These are phyloP conservation scores for Nomada ferruginata DNA, from an alignment of 2,888 invertebrate genomes.

Conservation along the genomic window DNA sequence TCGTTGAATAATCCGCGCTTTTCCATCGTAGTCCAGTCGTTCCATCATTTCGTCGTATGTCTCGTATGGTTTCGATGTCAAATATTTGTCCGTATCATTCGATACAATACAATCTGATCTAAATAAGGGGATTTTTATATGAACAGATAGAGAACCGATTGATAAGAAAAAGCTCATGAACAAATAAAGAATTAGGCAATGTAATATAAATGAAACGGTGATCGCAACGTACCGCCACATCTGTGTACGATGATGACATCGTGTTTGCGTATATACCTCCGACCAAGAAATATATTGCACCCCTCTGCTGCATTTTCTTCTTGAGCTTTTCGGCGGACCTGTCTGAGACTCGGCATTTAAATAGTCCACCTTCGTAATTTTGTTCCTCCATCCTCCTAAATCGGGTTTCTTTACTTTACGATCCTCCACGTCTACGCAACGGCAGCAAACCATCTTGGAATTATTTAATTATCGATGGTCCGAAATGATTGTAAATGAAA, in stretches of 20 bases:
- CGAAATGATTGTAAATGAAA: neutral
- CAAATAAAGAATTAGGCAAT: neutral
- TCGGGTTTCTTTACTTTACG: constrained; percentile 88
- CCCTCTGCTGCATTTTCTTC: constrained; percentile 86
- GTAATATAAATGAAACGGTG: neutral
- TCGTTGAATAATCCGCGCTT: constrained; percentile 87
- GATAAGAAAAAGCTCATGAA: neutral
- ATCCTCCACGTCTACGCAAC: constrained; percentile 87
- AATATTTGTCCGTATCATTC: constrained; percentile 87
- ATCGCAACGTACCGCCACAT: constrained; percentile 84
- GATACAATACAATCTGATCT: constrained; percentile 83
- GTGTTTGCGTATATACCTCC: constrained; percentile 85
- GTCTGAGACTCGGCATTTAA: constrained; percentile 95
- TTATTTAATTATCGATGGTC: neutral
- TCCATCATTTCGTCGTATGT: constrained; percentile 87
- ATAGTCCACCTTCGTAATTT: constrained; percentile 89
- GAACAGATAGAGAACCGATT: too few species aligned
- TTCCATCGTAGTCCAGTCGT: constrained; percentile 83
- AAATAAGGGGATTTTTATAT: neutral
- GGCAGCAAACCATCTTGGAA: constrained; percentile 56
- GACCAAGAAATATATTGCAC: constrained; percentile 88
- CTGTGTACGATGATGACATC: constrained; percentile 87
- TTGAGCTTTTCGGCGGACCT: constrained; percentile 86
- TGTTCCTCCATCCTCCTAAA: constrained; percentile 92
- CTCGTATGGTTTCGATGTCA: constrained; percentile 88